These are phyloP conservation scores for Syrphus vitripennis DNA, from an alignment of 2,888 invertebrate genomes.

Conservation along the genomic window DNA sequence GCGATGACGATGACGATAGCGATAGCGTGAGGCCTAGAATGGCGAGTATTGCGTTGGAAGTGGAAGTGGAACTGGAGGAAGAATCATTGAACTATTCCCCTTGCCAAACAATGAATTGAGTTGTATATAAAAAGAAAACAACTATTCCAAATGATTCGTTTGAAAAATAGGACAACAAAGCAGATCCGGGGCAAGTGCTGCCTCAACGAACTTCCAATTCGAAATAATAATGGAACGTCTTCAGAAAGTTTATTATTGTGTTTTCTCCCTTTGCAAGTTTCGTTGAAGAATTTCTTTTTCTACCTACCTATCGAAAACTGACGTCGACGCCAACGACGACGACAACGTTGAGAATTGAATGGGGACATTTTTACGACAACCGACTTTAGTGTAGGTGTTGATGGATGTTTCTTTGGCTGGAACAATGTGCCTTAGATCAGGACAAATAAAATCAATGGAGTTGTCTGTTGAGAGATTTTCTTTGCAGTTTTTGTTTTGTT, in stretches of 20 bases:
- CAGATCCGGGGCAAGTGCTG: constrained; percentile 22
- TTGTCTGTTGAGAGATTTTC: constrained; percentile 14
- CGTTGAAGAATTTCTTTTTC: constrained; percentile 2
- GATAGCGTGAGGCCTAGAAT: neutral
- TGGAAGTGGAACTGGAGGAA: neutral
- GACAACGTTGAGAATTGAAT: constrained; percentile 5
- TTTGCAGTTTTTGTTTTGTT: neutral
- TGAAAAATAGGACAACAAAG: constrained; percentile 39
- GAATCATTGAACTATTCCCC: constrained; percentile 49
- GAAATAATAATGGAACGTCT: constrained; percentile 63
- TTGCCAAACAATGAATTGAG: constrained; percentile 47
- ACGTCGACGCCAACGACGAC: too few relatives aligned
- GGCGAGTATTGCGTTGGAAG: neutral
- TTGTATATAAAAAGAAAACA: constrained; percentile 6
- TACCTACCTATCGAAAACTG: too few relatives aligned
- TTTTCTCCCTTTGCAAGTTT: constrained; percentile 17
- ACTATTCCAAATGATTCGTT: constrained; percentile 6
- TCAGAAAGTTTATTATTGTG: constrained; percentile 42
- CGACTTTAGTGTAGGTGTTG: constrained; percentile 42
- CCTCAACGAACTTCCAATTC: constrained; percentile 47
- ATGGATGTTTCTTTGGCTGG: constrained; percentile 43
- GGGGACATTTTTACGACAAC: constrained; percentile 5
- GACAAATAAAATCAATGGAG: constrained; percentile 34
- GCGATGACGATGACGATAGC: neutral
- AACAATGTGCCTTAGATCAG: constrained; percentile 6